These are phyloP conservation scores for Enteromius viviparus DNA, from an alignment of 2,797 vertebrate species.

Conservation along the genomic window DNA sequence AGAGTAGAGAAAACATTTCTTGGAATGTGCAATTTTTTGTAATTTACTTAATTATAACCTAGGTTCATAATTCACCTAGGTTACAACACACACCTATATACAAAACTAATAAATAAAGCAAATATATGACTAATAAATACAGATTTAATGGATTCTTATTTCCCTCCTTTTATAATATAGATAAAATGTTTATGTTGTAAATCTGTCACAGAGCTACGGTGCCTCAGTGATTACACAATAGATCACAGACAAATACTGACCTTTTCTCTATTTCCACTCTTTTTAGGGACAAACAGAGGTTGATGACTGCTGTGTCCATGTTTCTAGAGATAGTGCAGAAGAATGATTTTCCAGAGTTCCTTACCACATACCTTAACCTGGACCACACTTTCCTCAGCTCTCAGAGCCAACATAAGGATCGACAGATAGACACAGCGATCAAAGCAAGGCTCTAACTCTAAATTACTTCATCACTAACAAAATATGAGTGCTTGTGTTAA, in stretches of 20 bases:
- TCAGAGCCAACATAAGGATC: conserved; percentile 42
- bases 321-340: conserved; percentile 77
- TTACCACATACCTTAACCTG: conserved; percentile 76
- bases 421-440: not conserved
- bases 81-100: too few relatives aligned
- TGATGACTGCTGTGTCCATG: conserved; percentile 67
- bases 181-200: not conserved
- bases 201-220: not conserved
- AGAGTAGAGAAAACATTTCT: not conserved
- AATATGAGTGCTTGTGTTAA: not conserved
- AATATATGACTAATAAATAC: not conserved
- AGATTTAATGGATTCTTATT: not conserved
- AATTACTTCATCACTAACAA: not conserved
- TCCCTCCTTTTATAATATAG: not conserved
- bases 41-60: not conserved
- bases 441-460: conserved; percentile 65
- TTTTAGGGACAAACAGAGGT: conserved; percentile 66
- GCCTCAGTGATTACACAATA: not conserved
- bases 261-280: conserved; percentile 9
- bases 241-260: conserved; percentile 1
- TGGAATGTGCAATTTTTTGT: not conserved
- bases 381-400: conserved; percentile 75
- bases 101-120: not conserved
- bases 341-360: conserved; percentile 78
- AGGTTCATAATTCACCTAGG: not conserved